Evolutionary conservation across 2,113 vertebrate genomes (phyloP), one percentile per base, ranked within the genome.

Genomic region (Spea bombifrons): DNA sequence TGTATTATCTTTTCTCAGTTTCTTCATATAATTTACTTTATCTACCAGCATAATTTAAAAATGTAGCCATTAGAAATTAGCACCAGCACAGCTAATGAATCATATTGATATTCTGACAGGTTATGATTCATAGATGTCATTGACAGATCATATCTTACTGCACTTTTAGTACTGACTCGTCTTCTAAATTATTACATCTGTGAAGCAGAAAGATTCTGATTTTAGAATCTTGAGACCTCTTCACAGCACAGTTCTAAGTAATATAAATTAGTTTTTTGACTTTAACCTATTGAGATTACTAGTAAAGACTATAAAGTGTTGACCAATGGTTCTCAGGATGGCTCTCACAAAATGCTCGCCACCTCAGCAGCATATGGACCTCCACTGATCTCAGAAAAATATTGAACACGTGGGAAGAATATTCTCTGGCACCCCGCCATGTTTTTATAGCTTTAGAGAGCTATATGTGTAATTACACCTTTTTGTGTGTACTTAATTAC

Each of bases 41-140:
- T 59, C 10, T 8, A 3, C 16, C 43, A 8, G 53, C 64, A 63
- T 53, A 79, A 80, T 85, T 80, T 78, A 78, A 69, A 66, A 78
- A 1, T 75, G 82, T 80, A 89, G 50, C 82, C 78, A 86, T 49
- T 63, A 75, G 44, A 61, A 48, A 81, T 81, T 82, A 84, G 55
- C 30, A 30, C 48, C 74, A 48, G 71, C 81, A 81, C 82, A 43
- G 7, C 77, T 50, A 80, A 7, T 77, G 72, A 85, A 55, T 82
- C 68, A 73, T 64, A 71, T 48, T 66, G 83, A 44, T 82, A 66
- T 82, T 30, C 67, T 69, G 83, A 52, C 0, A 5, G 50, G 75
- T 59, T 7, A 7, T 77, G 76, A 83, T 75, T 84, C 75, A 83
- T 65, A 76, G 78, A 53, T 81, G 13, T 55, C 50, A 74, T 80